Percentiles rank a stretch among this genome's conserved stretches.
Conservation (phyloP, 92 coral and sea anemone genomes). For the Blastomussa wellsi region DNA sequence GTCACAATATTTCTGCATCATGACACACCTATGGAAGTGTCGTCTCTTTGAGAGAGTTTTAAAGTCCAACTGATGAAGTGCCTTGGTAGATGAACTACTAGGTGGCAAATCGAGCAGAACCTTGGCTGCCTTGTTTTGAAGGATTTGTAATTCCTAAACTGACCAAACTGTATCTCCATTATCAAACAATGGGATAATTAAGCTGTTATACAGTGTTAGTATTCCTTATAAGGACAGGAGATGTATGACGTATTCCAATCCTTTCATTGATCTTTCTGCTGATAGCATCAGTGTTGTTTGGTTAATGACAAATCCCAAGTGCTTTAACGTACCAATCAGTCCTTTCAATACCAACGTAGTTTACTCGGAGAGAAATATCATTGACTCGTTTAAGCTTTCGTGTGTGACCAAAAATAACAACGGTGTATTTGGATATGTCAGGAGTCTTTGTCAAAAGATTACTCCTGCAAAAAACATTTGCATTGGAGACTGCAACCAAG, state of each 20-base stretch:
- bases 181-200: conserved; percentile 15
- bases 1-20: not conserved
- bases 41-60: conserved; percentile 5
- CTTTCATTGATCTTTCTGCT: not conserved
- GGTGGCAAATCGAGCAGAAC: conserved; percentile 15
- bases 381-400: conserved; percentile 10
- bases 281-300: not conserved
- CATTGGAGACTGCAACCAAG: no score
- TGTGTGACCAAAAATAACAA: not conserved
- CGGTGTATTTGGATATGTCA: no score
- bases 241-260: not conserved
- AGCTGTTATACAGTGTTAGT: conserved; percentile 9
- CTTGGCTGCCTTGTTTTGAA: conserved; percentile 18
- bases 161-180: not conserved
- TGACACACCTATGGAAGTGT: conserved; percentile 15
- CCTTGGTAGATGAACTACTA: not conserved
- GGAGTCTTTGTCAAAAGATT: no score
- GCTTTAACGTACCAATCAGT: not conserved
- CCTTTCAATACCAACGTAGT: conserved; percentile 11
- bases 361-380: conserved; percentile 2
- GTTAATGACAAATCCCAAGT: not conserved
- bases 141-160: conserved; percentile 1
- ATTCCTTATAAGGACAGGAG: not conserved
- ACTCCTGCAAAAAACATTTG: no score
- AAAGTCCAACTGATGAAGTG: not conserved